Percentiles rank a stretch among this genome's conserved stretches.
These are phyloP conservation scores for Idaea aversata DNA, from an alignment of 2,888 invertebrate genomes.

Conservation along the genomic window DNA sequence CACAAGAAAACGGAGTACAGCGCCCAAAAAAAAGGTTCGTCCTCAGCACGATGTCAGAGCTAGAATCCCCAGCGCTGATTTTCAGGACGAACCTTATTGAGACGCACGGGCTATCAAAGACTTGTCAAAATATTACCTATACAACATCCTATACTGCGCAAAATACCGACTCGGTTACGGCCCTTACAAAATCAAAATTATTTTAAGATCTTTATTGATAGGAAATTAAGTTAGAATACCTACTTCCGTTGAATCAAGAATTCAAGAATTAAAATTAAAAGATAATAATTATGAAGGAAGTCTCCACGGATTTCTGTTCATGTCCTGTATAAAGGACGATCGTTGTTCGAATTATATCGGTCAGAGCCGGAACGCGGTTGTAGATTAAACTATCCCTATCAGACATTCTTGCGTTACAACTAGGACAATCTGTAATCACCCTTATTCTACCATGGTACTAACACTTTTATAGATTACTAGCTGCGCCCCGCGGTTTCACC, in stretches of 20 bases:
- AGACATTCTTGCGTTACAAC: constrained; percentile 17
- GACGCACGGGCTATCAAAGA: too few species aligned
- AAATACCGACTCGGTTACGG: too few species aligned
- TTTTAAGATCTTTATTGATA: too few species aligned
- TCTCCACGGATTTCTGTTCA: constrained; percentile 25
- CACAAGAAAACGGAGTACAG: too few species aligned
- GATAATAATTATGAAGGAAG: not conserved
- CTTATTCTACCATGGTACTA: not conserved
- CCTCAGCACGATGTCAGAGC: too few species aligned
- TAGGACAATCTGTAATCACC: constrained; percentile 17
- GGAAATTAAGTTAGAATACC: not conserved
- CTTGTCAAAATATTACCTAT: too few species aligned
- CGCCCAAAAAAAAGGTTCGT: too few species aligned
- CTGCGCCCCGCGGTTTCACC: too few species aligned
- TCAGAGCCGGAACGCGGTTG: constrained; percentile 27
- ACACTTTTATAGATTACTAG: not conserved
- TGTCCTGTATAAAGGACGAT: constrained; percentile 36
- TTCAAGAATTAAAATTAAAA: not conserved
- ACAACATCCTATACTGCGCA: too few species aligned
- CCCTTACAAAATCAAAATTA: too few species aligned
- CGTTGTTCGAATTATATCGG: constrained; percentile 50
- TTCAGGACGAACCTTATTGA: too few species aligned
- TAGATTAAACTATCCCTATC: constrained; percentile 48
- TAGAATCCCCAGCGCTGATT: too few species aligned
- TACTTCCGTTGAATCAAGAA: not conserved